Evolutionary conservation across 2,888 invertebrate genomes (phyloP).

Genomic region (Panzeria rudis): DNA sequence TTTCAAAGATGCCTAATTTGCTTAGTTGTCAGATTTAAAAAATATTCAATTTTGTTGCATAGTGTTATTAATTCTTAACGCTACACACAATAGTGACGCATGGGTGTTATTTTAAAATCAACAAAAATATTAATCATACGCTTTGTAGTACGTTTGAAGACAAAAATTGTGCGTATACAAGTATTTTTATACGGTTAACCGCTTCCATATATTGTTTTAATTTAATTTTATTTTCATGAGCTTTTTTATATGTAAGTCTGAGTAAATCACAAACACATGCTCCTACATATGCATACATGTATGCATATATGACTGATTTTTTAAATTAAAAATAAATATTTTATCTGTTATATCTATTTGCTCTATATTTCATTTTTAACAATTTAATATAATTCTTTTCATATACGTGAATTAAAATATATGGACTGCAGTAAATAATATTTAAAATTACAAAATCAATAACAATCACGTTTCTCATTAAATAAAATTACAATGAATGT

Average conservation of each 20-base stretch:
- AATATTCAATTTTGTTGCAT: no score
- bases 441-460: slow-evolving; percentile 59
- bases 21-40: no score
- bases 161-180: not conserved
- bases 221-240: slow-evolving; percentile 5
- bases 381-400: slow-evolving; percentile 30
- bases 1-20: no score
- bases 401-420: not conserved
- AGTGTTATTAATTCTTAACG: not conserved
- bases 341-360: slow-evolving; percentile 10
- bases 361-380: slow-evolving; percentile 11
- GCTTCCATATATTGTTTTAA: slow-evolving; percentile 8
- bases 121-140: slow-evolving; percentile 26
- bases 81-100: not conserved
- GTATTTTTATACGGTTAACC: slow-evolving; percentile 14
- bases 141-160: not conserved
- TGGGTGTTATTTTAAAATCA: not conserved
- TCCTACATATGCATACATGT: no score
- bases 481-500: slow-evolving; percentile 32
- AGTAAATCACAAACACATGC: not conserved
- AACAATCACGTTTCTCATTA: slow-evolving; percentile 69
- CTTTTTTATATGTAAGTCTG: not conserved
- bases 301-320: slow-evolving; percentile 3
- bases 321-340: slow-evolving; percentile 53
- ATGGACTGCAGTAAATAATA: slow-evolving; percentile 32